phyloP scores from a whole-genome alignment of 2,797 vertebrate genomes.

The Nyctibius grandis region DNA sequence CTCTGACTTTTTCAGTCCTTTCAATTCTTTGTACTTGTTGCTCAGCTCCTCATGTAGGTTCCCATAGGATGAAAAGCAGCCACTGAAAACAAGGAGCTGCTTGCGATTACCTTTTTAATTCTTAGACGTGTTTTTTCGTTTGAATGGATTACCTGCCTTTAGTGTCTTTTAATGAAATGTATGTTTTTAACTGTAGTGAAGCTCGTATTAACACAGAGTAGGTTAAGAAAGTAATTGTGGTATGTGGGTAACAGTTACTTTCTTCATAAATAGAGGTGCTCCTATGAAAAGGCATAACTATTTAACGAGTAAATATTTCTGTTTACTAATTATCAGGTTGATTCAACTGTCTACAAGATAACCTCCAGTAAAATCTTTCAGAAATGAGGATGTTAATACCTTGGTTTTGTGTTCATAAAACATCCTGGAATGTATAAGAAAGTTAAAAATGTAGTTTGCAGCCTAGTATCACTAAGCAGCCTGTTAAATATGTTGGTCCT shows the following conservation, averaged over 20 bases:
- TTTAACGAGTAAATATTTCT: background rate
- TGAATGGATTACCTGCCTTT: background rate
- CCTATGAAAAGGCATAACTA: background rate
- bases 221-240: background rate
- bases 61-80: background rate
- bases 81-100: background rate
- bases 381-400: background rate
- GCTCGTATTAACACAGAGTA: background rate
- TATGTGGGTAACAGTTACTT: background rate
- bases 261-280: background rate
- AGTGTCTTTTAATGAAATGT: background rate
- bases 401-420: background rate
- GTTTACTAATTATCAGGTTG: background rate
- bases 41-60: accelerated
- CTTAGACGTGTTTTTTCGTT: background rate
- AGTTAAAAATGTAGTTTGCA: background rate
- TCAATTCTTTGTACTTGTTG: background rate
- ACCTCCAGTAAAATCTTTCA: background rate
- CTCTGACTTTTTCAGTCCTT: background rate
- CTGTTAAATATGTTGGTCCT: background rate
- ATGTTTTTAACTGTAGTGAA: background rate
- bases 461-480: background rate
- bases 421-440: background rate
- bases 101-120: background rate
- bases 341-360: background rate